Evolutionary conservation across 2,113 vertebrate genomes (phyloP), one percentile per base, ranked within the genome.

Genomic region (Junco hyemalis): DNA sequence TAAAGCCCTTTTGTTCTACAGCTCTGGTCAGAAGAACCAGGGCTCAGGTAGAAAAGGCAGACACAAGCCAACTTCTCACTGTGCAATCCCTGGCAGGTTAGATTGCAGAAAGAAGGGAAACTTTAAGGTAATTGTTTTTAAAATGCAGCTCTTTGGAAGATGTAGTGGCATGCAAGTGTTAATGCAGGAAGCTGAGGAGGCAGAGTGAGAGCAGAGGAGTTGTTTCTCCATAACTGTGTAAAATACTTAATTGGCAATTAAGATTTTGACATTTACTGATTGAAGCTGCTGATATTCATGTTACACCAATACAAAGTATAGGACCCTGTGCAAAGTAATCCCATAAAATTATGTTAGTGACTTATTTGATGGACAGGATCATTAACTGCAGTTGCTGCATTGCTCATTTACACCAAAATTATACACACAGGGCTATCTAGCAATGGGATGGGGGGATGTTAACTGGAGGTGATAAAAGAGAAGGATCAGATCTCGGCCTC

Each of bases 191-290:
- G 54, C 51, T 33, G n/a, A 69, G 51, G 65, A 82, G 33, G n/a
- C 45, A 21, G 78, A 82, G 38, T 6, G 56, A 66, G 79, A 71
- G 91, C 56, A 85, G 59, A 57, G 35, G 40, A 83, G 63, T 8
- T 81, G 54, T 63, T 91, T 88, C 81, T 74, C 28, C 40, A 16
- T 44, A 84, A 84, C 33, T 16, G 48, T 59, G 72, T n/a, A 74
- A 56, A 88, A 66, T 40, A 81, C 50, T 73, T 88, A 84, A 84
- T 47, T 71, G 92, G 70, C 61, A 91, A 95, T 92, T 88, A 86
- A 66, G 56, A 64, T 44, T 83, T 26, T 91, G 78, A 84, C 84
- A 78, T 90, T 94, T 66, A 89, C 78, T 92, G 84, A 92, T 81
- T 89, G 90, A 94, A 84, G 73, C 21, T 33, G 57, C 29, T 42